Percentiles rank a stretch among this genome's conserved stretches.
These are phyloP conservation scores for Eupithecia vulgata DNA, from an alignment of 2,888 invertebrate genomes.

Conservation along the genomic window DNA sequence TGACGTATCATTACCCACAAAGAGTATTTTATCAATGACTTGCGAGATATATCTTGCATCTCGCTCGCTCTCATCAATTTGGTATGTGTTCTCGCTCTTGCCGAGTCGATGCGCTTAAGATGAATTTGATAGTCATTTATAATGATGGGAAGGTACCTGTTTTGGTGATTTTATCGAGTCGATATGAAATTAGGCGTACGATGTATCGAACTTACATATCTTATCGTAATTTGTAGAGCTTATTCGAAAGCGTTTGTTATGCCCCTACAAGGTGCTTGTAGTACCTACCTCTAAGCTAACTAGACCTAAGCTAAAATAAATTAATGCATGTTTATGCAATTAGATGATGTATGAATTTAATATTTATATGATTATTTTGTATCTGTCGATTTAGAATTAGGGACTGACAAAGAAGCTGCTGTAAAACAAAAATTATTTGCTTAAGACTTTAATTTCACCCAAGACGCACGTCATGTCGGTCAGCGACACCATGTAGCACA, in stretches of 20 bases:
- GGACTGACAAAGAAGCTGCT: not conserved
- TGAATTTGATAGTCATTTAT: constrained; percentile 34
- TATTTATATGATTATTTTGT: not conserved
- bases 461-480: no score
- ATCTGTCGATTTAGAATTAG: not conserved
- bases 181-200: constrained; percentile 23
- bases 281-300: no score
- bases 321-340: no score
- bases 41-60: constrained; percentile 44
- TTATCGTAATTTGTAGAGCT: not conserved
- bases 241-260: not conserved
- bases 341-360: no score
- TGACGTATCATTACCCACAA: constrained; percentile 65
- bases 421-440: not conserved
- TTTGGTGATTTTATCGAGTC: constrained; percentile 17
- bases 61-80: constrained; percentile 37
- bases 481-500: no score
- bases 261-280: no score
- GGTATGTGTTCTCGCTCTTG: constrained; percentile 40
- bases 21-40: constrained; percentile 58
- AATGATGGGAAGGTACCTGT: constrained; percentile 11
- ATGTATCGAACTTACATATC: not conserved
- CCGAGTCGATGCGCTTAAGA: constrained; percentile 53
- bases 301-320: no score
- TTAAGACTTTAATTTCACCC: no score